Conservation (phyloP, 2,797 vertebrate genomes). For the Allobates femoralis region DNA sequence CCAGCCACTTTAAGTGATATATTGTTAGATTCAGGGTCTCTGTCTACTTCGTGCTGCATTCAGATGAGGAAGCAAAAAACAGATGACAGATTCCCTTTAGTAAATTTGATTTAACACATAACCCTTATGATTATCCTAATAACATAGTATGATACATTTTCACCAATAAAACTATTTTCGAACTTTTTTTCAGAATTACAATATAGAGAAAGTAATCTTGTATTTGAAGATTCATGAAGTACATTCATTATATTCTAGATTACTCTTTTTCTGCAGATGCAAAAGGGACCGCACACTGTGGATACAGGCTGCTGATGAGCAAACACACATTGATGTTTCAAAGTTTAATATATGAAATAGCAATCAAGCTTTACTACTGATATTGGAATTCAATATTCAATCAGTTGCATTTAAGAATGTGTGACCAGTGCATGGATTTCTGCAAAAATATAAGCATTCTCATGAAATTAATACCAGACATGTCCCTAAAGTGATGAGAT, state of each 20-base stretch:
- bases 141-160: background rate
- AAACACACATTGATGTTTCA: constrained; percentile 46
- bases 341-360: constrained; percentile 47
- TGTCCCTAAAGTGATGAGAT: background rate
- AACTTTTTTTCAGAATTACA: background rate
- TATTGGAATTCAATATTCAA: constrained; percentile 63
- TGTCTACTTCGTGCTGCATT: no score
- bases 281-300: background rate
- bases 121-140: background rate
- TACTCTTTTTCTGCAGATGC: constrained; percentile 13
- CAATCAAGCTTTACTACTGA: constrained; percentile 35
- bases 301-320: constrained; percentile 33
- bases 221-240: background rate
- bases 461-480: constrained; percentile 32
- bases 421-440: constrained; percentile 32
- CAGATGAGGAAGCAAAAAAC: no score
- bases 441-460: constrained; percentile 48
- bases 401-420: constrained; percentile 54
- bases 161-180: background rate
- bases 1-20: no score
- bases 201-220: background rate
- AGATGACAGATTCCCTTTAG: no score
- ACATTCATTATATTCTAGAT: constrained; percentile 31
- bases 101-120: no score
- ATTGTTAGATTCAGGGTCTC: no score